Evolutionary conservation across 2,113 vertebrate genomes (phyloP).

Genomic region (Glaucomys volans): DNA sequence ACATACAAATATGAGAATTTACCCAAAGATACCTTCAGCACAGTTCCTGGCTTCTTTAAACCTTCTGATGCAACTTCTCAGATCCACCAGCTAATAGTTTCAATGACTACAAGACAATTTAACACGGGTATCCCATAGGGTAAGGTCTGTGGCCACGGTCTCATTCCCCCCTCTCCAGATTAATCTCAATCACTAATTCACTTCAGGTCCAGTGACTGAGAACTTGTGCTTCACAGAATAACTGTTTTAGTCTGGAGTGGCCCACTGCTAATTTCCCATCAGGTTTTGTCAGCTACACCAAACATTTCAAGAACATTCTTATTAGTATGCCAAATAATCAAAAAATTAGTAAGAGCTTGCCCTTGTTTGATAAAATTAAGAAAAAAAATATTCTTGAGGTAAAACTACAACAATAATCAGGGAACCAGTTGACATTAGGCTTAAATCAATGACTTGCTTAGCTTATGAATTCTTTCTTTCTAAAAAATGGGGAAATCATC

Average conservation of each 20-base stretch:
- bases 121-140: background rate
- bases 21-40: background rate
- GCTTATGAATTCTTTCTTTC: constrained; percentile 14
- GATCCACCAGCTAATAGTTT: background rate
- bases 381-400: background rate
- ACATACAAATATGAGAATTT: background rate
- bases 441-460: background rate
- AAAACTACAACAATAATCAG: background rate
- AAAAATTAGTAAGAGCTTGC: constrained; percentile 5
- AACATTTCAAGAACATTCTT: background rate
- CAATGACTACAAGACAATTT: background rate
- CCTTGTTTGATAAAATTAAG: background rate
- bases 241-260: background rate
- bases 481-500: background rate
- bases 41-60: background rate
- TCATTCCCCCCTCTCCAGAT: background rate
- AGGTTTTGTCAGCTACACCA: background rate
- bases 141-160: background rate
- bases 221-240: background rate
- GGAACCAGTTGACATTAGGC: background rate
- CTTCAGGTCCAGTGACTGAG: background rate
- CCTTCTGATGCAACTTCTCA: background rate
- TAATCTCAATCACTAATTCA: constrained; percentile 8
- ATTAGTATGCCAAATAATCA: constrained; percentile 29
- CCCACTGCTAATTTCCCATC: background rate